A percentile compares a stretch with the other conserved stretches of the same genome.
phyloP scores from a whole-genome alignment of 2,797 vertebrate genomes.

The Enoplosus armatus region DNA sequence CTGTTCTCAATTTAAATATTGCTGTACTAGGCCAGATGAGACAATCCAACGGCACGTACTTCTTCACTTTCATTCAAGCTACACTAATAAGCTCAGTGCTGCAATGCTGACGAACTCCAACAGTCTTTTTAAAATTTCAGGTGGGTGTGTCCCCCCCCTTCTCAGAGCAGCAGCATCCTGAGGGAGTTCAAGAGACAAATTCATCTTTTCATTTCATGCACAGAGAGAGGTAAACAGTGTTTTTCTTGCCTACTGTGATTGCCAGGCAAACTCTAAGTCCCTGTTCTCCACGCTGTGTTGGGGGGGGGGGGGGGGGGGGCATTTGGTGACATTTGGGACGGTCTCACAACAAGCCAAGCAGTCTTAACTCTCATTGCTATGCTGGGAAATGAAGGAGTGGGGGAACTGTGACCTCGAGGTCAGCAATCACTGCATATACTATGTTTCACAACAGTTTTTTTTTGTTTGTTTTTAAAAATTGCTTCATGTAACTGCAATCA shows the following conservation, averaged over 20 bases:
- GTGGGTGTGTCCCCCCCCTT: slow-evolving; percentile 12
- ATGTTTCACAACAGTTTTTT: not conserved
- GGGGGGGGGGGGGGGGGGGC: slow-evolving; percentile 16
- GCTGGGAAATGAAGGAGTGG: slow-evolving; percentile 32
- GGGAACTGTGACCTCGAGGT: slow-evolving; percentile 15
- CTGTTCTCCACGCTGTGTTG: slow-evolving; percentile 41
- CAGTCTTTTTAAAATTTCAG: slow-evolving; percentile 32
- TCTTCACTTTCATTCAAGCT: slow-evolving; percentile 48
- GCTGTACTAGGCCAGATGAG: not conserved
- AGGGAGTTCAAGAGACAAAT: slow-evolving; percentile 51
- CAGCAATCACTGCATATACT: not conserved
- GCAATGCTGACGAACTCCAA: slow-evolving; percentile 39
- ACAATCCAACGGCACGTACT: not conserved
- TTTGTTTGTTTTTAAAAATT: not conserved
- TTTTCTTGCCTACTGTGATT: slow-evolving; percentile 58
- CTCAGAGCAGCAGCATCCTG: slow-evolving; percentile 35
- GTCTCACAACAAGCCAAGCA: slow-evolving; percentile 47
- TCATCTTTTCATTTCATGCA: slow-evolving; percentile 75
- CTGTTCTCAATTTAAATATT: slow-evolving; percentile 28
- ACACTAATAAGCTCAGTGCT: slow-evolving; percentile 41
- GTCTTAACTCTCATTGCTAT: slow-evolving; percentile 31
- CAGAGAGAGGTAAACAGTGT: slow-evolving; percentile 54
- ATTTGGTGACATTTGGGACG: slow-evolving; percentile 63
- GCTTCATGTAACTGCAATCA: not conserved
- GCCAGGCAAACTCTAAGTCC: slow-evolving; percentile 43